Percentiles rank a stretch among this genome's conserved stretches.
Evolutionary conservation across 2,113 vertebrate genomes (phyloP).

Genomic region (Pelecanus crispus): DNA sequence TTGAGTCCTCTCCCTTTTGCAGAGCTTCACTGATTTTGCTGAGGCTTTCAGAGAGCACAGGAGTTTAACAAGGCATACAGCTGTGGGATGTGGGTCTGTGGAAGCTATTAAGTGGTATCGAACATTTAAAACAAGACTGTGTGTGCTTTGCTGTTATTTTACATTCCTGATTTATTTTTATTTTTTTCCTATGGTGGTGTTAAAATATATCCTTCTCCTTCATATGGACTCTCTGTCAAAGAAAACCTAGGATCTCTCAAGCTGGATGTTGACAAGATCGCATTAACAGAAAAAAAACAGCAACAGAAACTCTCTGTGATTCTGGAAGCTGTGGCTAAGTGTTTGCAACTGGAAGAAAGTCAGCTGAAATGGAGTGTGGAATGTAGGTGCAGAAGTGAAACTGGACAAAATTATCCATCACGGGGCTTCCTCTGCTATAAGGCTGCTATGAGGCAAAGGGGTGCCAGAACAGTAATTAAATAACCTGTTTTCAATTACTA

Average conservation of each 20-base stretch:
- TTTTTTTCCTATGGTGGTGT: neutral
- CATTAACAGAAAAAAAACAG: slow-evolving; percentile 78
- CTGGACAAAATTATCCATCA: neutral
- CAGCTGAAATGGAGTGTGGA: slow-evolving; percentile 81
- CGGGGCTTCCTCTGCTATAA: neutral
- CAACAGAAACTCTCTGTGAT: slow-evolving; percentile 78
- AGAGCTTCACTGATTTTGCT: neutral
- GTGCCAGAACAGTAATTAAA: neutral
- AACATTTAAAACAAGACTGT: neutral
- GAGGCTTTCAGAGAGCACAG: neutral
- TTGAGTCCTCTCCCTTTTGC: neutral
- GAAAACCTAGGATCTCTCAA: slow-evolving; percentile 73
- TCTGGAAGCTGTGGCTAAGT: slow-evolving; percentile 72
- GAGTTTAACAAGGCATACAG: neutral
- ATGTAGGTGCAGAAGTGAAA: slow-evolving; percentile 72
- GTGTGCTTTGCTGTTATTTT: neutral
- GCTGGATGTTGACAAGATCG: slow-evolving; percentile 83
- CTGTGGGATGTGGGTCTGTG: neutral
- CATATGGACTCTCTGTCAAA: neutral
- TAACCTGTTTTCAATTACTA: neutral
- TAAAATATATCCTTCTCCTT: neutral
- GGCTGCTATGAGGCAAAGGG: neutral
- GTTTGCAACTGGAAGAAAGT: slow-evolving; percentile 69
- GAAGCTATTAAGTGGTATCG: neutral
- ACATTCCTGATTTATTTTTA: neutral